Base-by-base conservation (phyloP, 2,888 invertebrate genomes). In the Laothoe populi region DNA sequence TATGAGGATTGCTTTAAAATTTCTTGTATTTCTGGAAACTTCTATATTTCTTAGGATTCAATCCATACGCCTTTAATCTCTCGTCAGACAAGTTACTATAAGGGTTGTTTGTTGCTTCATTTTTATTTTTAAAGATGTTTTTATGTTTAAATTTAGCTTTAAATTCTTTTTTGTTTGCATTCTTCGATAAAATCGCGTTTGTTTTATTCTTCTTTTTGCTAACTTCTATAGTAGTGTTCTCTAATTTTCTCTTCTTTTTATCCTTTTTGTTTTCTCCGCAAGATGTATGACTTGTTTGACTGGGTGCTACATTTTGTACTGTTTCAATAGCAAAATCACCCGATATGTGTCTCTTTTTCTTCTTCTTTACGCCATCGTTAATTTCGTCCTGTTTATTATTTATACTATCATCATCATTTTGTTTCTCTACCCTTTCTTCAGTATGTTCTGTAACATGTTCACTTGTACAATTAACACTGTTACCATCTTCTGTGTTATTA, bases 11-110 rank as follows among this genome's bases (percentile, higher is more conserved):
- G 7, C 42, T 63, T 61, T 91, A 92, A 75, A 90, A 93, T 65
- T 94, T 94, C 66, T 94, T 93, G 71, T 95, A 96, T 80, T 95
- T 96, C 68, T 96, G 87, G 84, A 96, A 96, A 77, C 96, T 95
- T 79, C 95, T 96, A 75, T 96, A 97, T 81, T 97, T 98, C 77
- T 96, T 97, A 0, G 98, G 98, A 92, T 98, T 98, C 44, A 98
- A 94, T 61, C 98, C 99, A 83, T 97, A 99, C 0, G 98, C 98
- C 78, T 96, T 95, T 8, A 99, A 92, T 69, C 99, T 94, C 69
- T 96, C 96, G 83, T 98, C 97, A 1, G 97, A 95, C 26, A 96
- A 81, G 60, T 86, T 88, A 40, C 75, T 77, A 21, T 92, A 73
- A 8, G 89, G 88, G 71, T 90, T 84, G 31, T 80, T 79, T 13